Evolutionary conservation across 2,888 invertebrate genomes (phyloP), one percentile per base, ranked within the genome.

Genomic region (Ormyrus pomaceus): DNA sequence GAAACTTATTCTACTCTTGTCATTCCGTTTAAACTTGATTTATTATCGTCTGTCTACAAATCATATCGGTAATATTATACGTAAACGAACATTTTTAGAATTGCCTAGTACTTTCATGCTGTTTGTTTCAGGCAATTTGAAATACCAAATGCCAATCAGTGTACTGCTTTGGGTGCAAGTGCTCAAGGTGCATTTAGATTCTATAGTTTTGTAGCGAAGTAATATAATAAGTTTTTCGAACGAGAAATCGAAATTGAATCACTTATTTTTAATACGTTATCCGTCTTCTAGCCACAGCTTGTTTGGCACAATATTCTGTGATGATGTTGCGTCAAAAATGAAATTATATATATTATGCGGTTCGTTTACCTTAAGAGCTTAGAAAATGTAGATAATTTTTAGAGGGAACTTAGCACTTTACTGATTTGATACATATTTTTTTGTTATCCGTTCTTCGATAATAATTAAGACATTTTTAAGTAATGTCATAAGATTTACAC

Each of bases 321-420:
- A 81, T 81, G 81, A 81, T 81, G 48, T 65, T 71, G 56, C 19
- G n/a, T 74, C 74, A 71, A 81, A 81, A 81, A 73, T 68, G 51
- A 58, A 69, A 51, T 66, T 68, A 59, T 13, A 50, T 53, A 68
- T 78, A 66, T 72, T 69, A 68, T 51, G 79, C 73, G 48, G 53
- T 71, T 65, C 19, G 19, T 68, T 73, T 70, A 48, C 9, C 59
- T 45, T 66, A 70, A 9, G 13, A 62, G 64, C 53, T 59, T 66
- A 61, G 51, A 48, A 71, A 55, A 46, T 70, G 65, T 74, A 75
- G 51, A 58, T 80, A 71, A n/a, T 68, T 53, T 34, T 66, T 62
- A 73, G 46, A 65, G 45, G 34, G 19, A 71, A 11, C 10, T 9
- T 58, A 72, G 19, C 1, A 34, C 53, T 19, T 62, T 70, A 71